Evolutionary conservation across 2,888 invertebrate genomes (phyloP), one percentile per base, ranked within the genome.

Genomic region (Pollenia amentaria): DNA sequence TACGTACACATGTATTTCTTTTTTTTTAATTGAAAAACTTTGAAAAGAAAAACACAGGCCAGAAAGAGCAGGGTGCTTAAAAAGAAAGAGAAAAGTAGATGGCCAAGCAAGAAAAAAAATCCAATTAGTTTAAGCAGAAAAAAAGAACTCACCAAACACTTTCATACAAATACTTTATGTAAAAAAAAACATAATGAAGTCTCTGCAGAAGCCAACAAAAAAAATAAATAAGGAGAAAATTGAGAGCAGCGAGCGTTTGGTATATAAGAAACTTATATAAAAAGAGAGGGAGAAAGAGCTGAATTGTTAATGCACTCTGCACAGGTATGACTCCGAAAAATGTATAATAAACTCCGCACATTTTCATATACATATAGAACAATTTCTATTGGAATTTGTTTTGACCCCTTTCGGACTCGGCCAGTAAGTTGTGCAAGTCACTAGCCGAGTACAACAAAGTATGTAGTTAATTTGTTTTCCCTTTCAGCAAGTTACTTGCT

Each of bases 161-260:
- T 44, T 21, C 21, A 21, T 14, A 18, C 6, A n/a, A 12, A 14
- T 3, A 38, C 14, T 18, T n/a, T 8, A 12, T 57, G 6, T 6
- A 40, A 14, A 65, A 16, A 60, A 46, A 77, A 85, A 55, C 65
- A 84, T 70, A 78, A 85, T 82, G 82, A 85, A 87, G 70, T 76
- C 78, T 77, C 48, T 21, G 29, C 57, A 67, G 76, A 29, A 73
- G 11, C 21, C 14, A n/a, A 76, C 29, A 48, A 42, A 69, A 60
- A 62, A 44, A n/a, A 42, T 16, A 57, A 46, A 65, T 29, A 70
- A 48, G 46, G 53, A 76, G 55, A 79, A 64, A 78, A 77, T n/a
- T 62, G 38, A 60, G 67, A 64, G 48, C 12, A 51, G 38, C 11
- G 70, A 73, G 55, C 29, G 38, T 55, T 70, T 29, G n/a, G 73